phyloP scores from a whole-genome alignment of 2,113 vertebrate genomes.

The Chloebia gouldiae region DNA sequence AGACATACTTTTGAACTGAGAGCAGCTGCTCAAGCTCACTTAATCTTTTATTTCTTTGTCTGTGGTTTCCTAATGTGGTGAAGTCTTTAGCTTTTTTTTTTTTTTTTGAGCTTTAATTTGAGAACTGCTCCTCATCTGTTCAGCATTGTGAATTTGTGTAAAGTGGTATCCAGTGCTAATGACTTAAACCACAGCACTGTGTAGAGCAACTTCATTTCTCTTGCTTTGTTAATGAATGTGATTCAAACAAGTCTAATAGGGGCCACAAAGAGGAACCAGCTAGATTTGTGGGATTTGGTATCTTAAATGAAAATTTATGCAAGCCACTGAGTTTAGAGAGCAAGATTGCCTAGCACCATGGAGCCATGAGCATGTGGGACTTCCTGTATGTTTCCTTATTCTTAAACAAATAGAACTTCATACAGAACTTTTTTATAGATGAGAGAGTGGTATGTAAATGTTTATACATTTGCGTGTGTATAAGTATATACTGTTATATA shows the following conservation, averaged over 20 bases:
- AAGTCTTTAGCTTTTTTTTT: not conserved
- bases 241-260: not conserved
- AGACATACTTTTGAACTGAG: conserved; percentile 3
- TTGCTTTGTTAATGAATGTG: not conserved
- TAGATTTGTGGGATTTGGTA: not conserved
- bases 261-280: not conserved
- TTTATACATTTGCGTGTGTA: not conserved
- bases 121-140: not conserved
- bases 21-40: conserved; percentile 17
- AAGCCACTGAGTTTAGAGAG: not conserved
- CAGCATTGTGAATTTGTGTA: not conserved
- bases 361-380: not conserved
- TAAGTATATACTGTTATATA: not conserved
- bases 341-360: not conserved
- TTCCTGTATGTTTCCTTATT: not conserved
- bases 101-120: not conserved
- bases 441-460: not conserved
- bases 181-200: not conserved
- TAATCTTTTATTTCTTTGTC: not conserved
- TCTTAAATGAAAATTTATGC: not conserved
- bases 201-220: not conserved
- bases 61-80: not conserved
- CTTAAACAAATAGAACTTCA: not conserved
- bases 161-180: not conserved
- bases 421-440: not conserved